Evolutionary conservation across 30 jellyfish, hydroid and myxozoan species (phyloP), one percentile per base, ranked within the genome.

Genomic region (Pseudorhiza aurosa): DNA sequence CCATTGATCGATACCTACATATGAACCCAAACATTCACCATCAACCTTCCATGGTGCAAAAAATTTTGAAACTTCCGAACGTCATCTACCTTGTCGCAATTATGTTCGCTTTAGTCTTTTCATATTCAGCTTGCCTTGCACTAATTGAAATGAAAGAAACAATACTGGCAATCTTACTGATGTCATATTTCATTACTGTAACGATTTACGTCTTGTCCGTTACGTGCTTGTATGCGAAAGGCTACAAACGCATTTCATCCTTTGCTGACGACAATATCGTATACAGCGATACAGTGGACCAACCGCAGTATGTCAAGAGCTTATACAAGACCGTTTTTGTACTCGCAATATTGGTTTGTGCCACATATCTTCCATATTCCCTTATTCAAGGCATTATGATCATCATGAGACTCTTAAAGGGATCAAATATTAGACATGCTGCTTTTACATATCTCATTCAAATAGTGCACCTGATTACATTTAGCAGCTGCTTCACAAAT

Each of bases 1-100:
- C 76, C 30, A 17, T 63, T 31, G 76, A 63, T 31, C 76, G 76
- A 2, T 63, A 19, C 56, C 57, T 28, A 2, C 76, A 63, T 57
- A 63, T 63, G 76, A 63, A 63, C n/a, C 76, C 76, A 30, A 31
- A 63, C 45, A 10, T 63, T 3, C 57, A 63, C 15, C 12, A 63
- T 57, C 56, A 40, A 15, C 35, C 67, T 57, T 28, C 76, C 28
- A 29, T 8, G 18, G 15, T 63, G 30, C 29, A 11, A 12, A 29
- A 1, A 63, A 0, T 63, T 19, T 63, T 63, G n/a, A 40, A 63
- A 9, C 8, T 18, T 4, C 32, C 76, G 8, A 30, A 63, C 45
- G 33, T 63, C 19, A 30, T 9, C 18, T 63, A 30, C 24, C 22
- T 63, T 29, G 76, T 63, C 57, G 33, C 26, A 1, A 12, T 29